Evolutionary conservation across 2,113 vertebrate genomes (phyloP), one percentile per base, ranked within the genome.

Genomic region (Pterocles gutturalis): DNA sequence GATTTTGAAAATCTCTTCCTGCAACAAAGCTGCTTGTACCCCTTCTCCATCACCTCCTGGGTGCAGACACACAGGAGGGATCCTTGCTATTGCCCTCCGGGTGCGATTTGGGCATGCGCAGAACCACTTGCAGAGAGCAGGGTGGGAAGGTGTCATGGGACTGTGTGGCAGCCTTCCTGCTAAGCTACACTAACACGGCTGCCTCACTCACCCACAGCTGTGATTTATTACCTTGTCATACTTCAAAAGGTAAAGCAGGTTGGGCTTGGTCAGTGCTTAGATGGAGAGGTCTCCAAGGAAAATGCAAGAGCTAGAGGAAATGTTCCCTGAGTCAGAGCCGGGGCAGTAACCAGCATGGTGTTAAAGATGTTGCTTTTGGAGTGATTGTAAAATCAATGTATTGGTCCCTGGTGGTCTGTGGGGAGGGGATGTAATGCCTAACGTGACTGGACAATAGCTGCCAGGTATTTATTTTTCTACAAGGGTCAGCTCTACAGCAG

Each of bases 211-310:
- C n/a, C 64, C 2, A 1, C 61, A 64, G 36, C 46, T 34, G 25
- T 90, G 91, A 97, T 95, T 92, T 94, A 93, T 94, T 85, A 66
- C 55, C 71, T 86, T 96, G 73, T 71, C 45, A 25, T 92, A 62
- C 75, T 95, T 95, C 69, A 83, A 83, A 95, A 92, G 49, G 61
- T 85, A 83, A 92, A 89, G 29, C 67, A 90, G 43, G 77, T 89
- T 90, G 92, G 96, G 46, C 83, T 80, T 84, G 36, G 72, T 87
- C 82, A 61, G 77, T 78, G 72, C 58, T 89, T 73, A 29, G 87
- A 94, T 82, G 62, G 80, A 93, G 83, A 85, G 17, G 16, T 46
- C 95, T 93, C 89, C 87, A 96, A 96, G 72, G 69, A 79, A 95
- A 95, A 89, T 5, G 10, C 22, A 77, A 85, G 33, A 94, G 36